A percentile compares a stretch with the other conserved stretches of the same genome.
Conservation (phyloP, 2,113 vertebrate species). For the Podocnemis expansa region DNA sequence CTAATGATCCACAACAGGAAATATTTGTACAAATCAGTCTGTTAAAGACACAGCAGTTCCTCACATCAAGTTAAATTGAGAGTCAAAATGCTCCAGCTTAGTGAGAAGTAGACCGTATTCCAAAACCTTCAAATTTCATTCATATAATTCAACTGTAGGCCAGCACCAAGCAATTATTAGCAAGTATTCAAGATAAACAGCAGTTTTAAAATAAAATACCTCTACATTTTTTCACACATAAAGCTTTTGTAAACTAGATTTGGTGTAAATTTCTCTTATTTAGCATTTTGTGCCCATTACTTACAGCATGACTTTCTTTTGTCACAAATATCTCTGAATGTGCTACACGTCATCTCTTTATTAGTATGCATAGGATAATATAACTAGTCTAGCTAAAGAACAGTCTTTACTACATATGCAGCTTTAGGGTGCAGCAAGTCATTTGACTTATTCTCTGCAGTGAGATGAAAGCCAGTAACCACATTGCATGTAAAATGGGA, state of each 20-base stretch:
- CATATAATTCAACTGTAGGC: not conserved
- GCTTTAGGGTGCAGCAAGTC: not conserved
- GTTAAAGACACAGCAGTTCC: not conserved
- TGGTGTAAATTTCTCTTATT: not conserved
- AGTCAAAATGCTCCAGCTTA: not conserved
- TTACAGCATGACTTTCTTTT: not conserved
- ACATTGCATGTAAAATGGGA: too few species aligned
- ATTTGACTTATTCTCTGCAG: not conserved
- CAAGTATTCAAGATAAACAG: not conserved
- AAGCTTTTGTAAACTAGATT: not conserved
- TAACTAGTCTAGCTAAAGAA: not conserved
- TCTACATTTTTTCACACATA: not conserved
- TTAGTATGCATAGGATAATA: not conserved
- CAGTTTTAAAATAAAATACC: not conserved
- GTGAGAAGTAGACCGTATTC: not conserved
- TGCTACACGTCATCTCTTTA: not conserved
- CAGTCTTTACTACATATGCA: not conserved
- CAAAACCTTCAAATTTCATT: not conserved
- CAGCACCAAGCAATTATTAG: not conserved
- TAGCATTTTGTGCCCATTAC: not conserved
- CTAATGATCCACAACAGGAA: not conserved
- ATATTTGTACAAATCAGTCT: not conserved
- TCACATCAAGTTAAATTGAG: slow-evolving; percentile 5
- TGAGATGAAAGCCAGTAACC: not conserved
- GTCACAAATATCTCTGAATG: not conserved